Conservation (phyloP, 1,140 invertebrate species). For the Drosophila grimshawi region DNA sequence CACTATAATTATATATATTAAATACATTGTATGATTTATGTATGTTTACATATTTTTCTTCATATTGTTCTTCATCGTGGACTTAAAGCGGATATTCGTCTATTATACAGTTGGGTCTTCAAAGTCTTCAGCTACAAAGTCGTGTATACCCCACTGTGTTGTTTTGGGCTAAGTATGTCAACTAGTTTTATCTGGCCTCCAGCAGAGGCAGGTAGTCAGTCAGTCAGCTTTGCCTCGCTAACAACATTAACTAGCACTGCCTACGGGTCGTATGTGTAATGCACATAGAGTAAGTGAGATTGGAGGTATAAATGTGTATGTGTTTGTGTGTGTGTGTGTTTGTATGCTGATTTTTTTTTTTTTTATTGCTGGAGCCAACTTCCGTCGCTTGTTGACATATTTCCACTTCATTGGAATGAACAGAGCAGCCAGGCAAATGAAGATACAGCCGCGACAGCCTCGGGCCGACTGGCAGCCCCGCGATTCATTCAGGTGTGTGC, state of each 20-base stretch:
- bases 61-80: too few relatives aligned
- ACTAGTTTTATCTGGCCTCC: constrained; percentile 74
- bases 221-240: constrained; percentile 36
- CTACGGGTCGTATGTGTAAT: constrained; percentile 61
- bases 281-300: constrained; percentile 13
- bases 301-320: constrained; percentile 1
- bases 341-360: constrained; percentile 40
- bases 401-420: constrained; percentile 78
- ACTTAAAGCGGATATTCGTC: too few relatives aligned
- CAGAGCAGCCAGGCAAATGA: constrained; percentile 69
- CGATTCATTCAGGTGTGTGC: constrained; percentile 63
- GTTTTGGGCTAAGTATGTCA: constrained; percentile 56
- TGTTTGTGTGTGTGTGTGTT: neutral
- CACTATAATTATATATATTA: too few relatives aligned
- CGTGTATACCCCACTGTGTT: constrained; percentile 4
- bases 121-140: neutral
- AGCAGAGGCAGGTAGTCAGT: constrained; percentile 17
- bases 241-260: constrained; percentile 68
- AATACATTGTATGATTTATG: too few relatives aligned
- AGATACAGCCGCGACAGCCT: constrained; percentile 61
- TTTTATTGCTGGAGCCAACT: constrained; percentile 67
- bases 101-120: too few relatives aligned
- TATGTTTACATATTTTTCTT: too few relatives aligned
- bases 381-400: constrained; percentile 81
- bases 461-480: constrained; percentile 28